phyloP scores from a whole-genome alignment of 2,888 invertebrate genomes.

The Shargacucullia verbasci region DNA sequence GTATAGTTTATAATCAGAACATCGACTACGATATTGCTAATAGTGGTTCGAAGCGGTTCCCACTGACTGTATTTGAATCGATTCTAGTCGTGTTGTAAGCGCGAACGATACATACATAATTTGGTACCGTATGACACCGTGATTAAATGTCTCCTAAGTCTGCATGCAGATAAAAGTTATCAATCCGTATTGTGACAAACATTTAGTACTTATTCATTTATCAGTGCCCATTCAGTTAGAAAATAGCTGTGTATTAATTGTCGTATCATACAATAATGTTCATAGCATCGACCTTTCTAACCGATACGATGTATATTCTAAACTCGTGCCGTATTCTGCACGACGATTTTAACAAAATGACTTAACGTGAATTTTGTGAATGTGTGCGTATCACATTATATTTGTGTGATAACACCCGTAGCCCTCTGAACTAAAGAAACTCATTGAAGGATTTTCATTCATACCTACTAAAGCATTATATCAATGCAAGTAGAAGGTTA shows the following conservation, averaged over 20 bases:
- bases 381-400: constrained; percentile 37
- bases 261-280: constrained; percentile 32
- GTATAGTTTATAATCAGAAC: constrained; percentile 28
- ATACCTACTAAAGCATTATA: constrained; percentile 65
- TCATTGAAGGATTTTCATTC: constrained; percentile 68
- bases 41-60: constrained; percentile 31
- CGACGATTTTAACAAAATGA: constrained; percentile 47
- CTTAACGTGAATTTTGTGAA: constrained; percentile 22
- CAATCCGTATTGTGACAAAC: constrained; percentile 47
- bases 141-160: constrained; percentile 32
- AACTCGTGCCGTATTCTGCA: constrained; percentile 38
- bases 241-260: constrained; percentile 52
- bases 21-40: constrained; percentile 25
- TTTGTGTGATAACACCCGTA: constrained; percentile 40
- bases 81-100: constrained; percentile 44
- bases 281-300: constrained; percentile 50
- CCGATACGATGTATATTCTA: constrained; percentile 40
- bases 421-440: constrained; percentile 48
- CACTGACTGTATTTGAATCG: constrained; percentile 42
- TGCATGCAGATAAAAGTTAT: constrained; percentile 46
- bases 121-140: constrained; percentile 35
- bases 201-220: constrained; percentile 50
- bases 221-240: constrained; percentile 48
- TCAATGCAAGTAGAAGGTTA: constrained; percentile 67
- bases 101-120: constrained; percentile 40